These are phyloP conservation scores for Sialis fuliginosa DNA, from an alignment of 2,888 invertebrate genomes.

Conservation along the genomic window DNA sequence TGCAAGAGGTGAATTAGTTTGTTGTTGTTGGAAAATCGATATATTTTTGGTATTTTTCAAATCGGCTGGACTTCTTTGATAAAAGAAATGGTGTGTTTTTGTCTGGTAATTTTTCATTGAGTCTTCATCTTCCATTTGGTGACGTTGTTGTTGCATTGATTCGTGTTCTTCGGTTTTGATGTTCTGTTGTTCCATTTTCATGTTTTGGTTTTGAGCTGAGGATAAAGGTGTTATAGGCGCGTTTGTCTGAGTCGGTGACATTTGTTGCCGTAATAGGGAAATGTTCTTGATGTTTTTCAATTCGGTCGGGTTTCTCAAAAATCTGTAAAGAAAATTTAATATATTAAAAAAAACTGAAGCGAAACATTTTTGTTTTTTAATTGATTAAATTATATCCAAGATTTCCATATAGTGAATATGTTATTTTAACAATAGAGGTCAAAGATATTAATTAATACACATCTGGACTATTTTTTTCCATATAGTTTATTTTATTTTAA, in stretches of 20 bases:
- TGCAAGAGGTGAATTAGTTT: background rate
- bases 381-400: too few relatives aligned
- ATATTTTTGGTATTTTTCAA: slow-evolving; percentile 17
- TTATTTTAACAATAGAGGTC: too few relatives aligned
- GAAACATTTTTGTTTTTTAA: too few relatives aligned
- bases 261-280: slow-evolving; percentile 67
- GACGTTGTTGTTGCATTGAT: slow-evolving; percentile 8
- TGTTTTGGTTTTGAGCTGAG: slow-evolving; percentile 13
- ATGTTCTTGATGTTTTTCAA: slow-evolving; percentile 68
- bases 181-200: slow-evolving; percentile 14
- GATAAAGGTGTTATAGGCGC: slow-evolving; percentile 19
- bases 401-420: too few relatives aligned
- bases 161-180: slow-evolving; percentile 6
- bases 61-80: slow-evolving; percentile 33
- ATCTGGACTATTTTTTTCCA: too few relatives aligned
- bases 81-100: slow-evolving; percentile 14
- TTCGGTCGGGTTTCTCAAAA: slow-evolving; percentile 82
- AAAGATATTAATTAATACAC: too few relatives aligned
- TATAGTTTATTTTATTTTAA: too few relatives aligned
- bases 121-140: slow-evolving; percentile 5
- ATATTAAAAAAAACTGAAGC: too few relatives aligned
- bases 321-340: slow-evolving; percentile 35
- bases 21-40: background rate
- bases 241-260: slow-evolving; percentile 37
- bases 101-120: background rate